Evolutionary conservation across 2,113 vertebrate species (phyloP).

Genomic region (Bubo bubo): DNA sequence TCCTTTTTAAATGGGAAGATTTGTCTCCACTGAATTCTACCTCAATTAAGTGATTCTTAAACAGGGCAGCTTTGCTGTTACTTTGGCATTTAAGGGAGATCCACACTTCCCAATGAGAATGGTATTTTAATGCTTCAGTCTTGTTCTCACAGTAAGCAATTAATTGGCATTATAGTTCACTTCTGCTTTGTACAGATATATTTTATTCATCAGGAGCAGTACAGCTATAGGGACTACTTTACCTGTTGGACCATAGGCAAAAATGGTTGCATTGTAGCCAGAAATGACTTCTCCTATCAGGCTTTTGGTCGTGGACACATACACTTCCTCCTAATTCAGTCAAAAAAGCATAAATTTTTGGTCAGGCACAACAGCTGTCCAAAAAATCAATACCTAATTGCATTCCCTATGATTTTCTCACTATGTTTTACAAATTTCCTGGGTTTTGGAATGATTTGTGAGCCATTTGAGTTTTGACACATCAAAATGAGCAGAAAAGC

Average conservation of each 20-base stretch:
- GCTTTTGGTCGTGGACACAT: slow-evolving; percentile 59
- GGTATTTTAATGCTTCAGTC: not conserved
- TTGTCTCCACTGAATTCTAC: not conserved
- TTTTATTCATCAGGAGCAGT: not conserved
- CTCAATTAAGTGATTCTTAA: not conserved
- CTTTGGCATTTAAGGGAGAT: not conserved
- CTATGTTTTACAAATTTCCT: not conserved
- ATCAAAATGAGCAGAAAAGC: slow-evolving; percentile 3
- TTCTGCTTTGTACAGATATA: not conserved
- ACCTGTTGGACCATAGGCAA: slow-evolving; percentile 75
- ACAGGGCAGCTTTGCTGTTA: not conserved
- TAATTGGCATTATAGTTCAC: not conserved
- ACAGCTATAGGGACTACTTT: not conserved
- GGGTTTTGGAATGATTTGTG: not conserved
- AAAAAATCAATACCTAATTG: not conserved
- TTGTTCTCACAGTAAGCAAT: not conserved
- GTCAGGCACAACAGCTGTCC: not conserved
- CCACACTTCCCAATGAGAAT: not conserved
- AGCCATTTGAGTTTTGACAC: not conserved
- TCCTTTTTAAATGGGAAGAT: not conserved
- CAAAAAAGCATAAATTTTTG: not conserved
- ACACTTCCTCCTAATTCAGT: slow-evolving; percentile 67
- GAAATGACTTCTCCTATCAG: slow-evolving; percentile 70
- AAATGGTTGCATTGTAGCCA: slow-evolving; percentile 72
- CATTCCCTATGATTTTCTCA: not conserved